phyloP scores from a whole-genome alignment of 2,797 vertebrate species.

The Adelosebastes latens region DNA sequence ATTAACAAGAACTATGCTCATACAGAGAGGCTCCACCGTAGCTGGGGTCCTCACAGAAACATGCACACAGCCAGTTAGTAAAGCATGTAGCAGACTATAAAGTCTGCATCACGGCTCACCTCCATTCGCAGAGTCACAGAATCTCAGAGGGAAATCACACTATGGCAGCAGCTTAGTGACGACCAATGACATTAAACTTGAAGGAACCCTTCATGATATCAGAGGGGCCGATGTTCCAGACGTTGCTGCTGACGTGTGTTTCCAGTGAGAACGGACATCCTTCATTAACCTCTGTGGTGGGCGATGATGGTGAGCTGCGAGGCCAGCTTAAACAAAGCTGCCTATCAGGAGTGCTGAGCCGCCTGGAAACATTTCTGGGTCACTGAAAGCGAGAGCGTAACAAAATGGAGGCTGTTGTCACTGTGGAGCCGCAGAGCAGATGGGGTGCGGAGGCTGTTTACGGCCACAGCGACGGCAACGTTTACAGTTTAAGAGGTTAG shows the following conservation, averaged over 20 bases:
- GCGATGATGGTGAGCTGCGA: constrained; percentile 33
- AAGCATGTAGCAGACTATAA: constrained; percentile 35
- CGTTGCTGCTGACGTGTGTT: constrained; percentile 18
- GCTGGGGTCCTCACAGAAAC: constrained; percentile 46
- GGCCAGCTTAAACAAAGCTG: constrained; percentile 52
- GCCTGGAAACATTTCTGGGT: constrained; percentile 69
- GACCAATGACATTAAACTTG: constrained; percentile 30
- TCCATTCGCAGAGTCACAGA: constrained; percentile 32
- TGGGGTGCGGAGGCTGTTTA: constrained; percentile 31
- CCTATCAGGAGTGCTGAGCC: constrained; percentile 40
- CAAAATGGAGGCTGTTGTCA: constrained; percentile 48
- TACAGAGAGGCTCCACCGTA: constrained; percentile 49
- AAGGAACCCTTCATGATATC: constrained; percentile 26
- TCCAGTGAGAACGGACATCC: constrained; percentile 39
- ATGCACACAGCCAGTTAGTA: constrained; percentile 39
- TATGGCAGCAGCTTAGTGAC: constrained; percentile 25
- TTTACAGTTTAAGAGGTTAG: constrained; percentile 72
- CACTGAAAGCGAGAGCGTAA: constrained; percentile 41
- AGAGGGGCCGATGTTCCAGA: constrained; percentile 11
- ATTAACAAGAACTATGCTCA: constrained; percentile 71
- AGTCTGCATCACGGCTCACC: constrained; percentile 36
- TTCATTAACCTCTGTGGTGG: constrained; percentile 64
- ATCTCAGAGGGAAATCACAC: constrained; percentile 36
- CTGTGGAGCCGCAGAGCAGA: constrained; percentile 30
- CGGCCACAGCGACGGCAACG: constrained; percentile 23